Evolutionary conservation across 2,797 vertebrate species (phyloP), one percentile per base, ranked within the genome.

Genomic region (Arnoldichthys spilopterus): DNA sequence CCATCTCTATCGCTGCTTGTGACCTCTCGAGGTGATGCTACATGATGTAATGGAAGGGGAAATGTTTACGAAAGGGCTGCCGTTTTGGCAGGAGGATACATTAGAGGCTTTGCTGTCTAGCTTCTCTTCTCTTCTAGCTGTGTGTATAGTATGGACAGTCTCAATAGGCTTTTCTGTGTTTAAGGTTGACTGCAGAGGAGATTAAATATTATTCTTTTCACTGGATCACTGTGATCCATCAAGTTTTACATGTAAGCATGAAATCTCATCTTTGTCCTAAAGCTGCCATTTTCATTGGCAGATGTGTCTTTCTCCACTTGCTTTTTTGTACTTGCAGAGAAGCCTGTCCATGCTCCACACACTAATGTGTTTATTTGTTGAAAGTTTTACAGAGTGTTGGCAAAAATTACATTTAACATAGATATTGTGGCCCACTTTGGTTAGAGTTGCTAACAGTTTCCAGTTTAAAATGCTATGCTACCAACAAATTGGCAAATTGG

Each of bases 21-120:
- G 16, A 40, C n/a, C 22, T 66, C 74, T 56, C 11, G 1, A 32
- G 37, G 3, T 69, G 63, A 69, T 69, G 15, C n/a, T 49, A 30
- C 18, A 2, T 49, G 66, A 59, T 59, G 34, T 68, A 47, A 77
- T 58, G 53, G 74, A 68, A 69, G 63, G 40, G 63, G 49, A 28
- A 26, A 26, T 26, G 40, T 68, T 68, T 68, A 47, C 13, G 32
- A 24, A 66, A 66, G 63, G 5, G 37, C 63, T 66, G 6, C 22
- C 2, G n/a, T 4, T 64, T 64, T 49, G 7, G 74, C 47, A 26
- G 62, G 37, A 45, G 6, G 56, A 28, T 43, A 4, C 18, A 28
- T 54, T 75, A 53, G 34, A 28, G 47, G 20, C 30, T 24, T 66
- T 37, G 61, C 61, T 37, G 7, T 66, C 34, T 43, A 11, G 7